Base-by-base conservation (phyloP, 2,888 invertebrate genomes). In the Hyppa rectilinea region DNA sequence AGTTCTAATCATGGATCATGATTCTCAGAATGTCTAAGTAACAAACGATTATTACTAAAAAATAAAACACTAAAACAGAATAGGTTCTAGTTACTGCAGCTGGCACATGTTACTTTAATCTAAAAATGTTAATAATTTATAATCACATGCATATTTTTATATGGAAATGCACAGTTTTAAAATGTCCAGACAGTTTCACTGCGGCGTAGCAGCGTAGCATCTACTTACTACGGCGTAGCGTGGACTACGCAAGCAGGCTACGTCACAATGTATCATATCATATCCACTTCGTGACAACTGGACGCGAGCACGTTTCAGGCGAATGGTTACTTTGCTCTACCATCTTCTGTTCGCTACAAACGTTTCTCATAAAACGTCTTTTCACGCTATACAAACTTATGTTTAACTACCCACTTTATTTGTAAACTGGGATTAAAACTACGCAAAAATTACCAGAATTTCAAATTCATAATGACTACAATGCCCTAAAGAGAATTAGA, bases 261-360 rank as follows among this genome's bases (percentile, higher is more conserved):
- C 64, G 56, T 53, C 81, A 81, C 62, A 68, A 62, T 59, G 53
- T 76, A 70, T 75, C 58, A 62, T 69, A 69, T 47, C 52, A 62
- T 69, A 69, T 47, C 52, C 26, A 66, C n/a, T 70, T 61, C 40
- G 38, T 58, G 71, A 72, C 70, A 63, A 56, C 56, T 69, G 79
- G 66, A 75, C 71, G 65, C 63, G 58, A 78, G 78, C 75, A 63
- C 40, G 23, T 75, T 82, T 71, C 82, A 71, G 50, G 12, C 50
- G 60, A 74, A 45, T 45, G 52, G 43, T 61, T 75, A 75, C 69
- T 78, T 82, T 79, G 61, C 75, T 52, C 64, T 26, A 59, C 34
- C 14, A 26, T 61, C 34, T 77, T 64, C 17, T 70, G 43, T 81
- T 64, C 50, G 56, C 55, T 49, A 60, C 40, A 52, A 62, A 63